phyloP scores from a whole-genome alignment of 2,113 vertebrate species.

The Columba livia region DNA sequence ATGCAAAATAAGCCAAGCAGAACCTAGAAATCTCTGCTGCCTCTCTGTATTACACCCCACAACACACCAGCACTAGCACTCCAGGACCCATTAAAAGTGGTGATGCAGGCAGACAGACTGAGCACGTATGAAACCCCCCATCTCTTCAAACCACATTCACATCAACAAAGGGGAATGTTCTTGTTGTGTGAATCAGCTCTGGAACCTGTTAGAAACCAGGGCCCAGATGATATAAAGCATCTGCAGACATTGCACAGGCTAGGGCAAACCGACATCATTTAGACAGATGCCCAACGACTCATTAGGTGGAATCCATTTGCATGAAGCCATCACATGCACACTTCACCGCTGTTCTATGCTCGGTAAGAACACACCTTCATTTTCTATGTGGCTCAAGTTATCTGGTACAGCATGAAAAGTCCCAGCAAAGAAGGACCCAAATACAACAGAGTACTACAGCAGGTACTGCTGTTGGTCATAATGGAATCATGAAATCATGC shows the following conservation, averaged over 20 bases:
- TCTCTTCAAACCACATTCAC: not conserved
- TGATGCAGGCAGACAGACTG: fast-evolving
- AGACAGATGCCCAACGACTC: not conserved
- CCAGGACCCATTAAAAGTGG: not conserved
- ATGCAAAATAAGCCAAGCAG: not conserved
- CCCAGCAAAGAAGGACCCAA: not conserved
- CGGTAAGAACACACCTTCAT: not conserved
- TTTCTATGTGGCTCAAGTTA: not conserved
- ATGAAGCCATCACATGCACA: not conserved
- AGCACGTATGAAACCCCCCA: not conserved
- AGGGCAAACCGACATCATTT: not conserved
- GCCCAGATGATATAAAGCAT: not conserved
- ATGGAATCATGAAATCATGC: no score
- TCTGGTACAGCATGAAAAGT: not conserved
- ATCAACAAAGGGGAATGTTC: not conserved
- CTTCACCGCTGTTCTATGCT: not conserved
- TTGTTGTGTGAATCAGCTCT: not conserved
- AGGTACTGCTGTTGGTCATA: not conserved
- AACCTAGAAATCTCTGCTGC: not conserved
- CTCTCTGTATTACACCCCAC: not conserved
- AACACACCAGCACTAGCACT: not conserved
- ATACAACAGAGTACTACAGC: fast-evolving
- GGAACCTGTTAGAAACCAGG: not conserved
- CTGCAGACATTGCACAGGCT: not conserved
- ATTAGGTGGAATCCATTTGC: not conserved